Evolutionary conservation across 2,797 vertebrate species (phyloP), one percentile per base, ranked within the genome.

Genomic region (Acanthornis magna): DNA sequence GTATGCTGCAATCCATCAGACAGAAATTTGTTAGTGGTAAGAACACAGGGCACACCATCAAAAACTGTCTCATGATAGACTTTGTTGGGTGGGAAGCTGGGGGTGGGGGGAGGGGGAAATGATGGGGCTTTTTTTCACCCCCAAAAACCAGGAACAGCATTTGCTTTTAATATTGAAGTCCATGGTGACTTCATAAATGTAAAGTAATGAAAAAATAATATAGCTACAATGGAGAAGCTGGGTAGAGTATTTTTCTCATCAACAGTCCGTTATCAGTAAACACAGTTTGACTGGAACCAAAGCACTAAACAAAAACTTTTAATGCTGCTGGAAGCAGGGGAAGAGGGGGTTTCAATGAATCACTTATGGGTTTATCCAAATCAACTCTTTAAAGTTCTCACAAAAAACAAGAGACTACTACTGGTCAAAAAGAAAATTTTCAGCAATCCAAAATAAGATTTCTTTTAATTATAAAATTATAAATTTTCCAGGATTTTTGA

Each of bases 121-220:
- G 27, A 8, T 34, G 23, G 9, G 2, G 0, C 0, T 43, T 77
- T 29, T n/a, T 36, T 3, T 32, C 17, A 11, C 6, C 26, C 7
- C 3, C 2, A 11, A 54, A 34, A 53, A 73, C 26, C 30, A 74
- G n/a, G 32, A 88, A 42, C 4, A 79, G 20, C 16, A 25, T 81
- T 87, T 85, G 34, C 34, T 80, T 84, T 54, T 65, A 54, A 9
- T 63, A 62, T 16, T 60, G 34, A 60, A 87, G 20, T 38, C 47
- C 36, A 17, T 11, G n/a, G 19, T 72, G 50, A 67, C 58, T 72
- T 72, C 9, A 25, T 10, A 38, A 34, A 30, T 57, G 38, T 38
- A 47, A 23, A 74, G 27, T 19, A 74, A 68, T 43, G 54, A 48
- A 26, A 80, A 84, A 72, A 34, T 6, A 45, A 25, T 13, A 30